Base-by-base conservation (phyloP, 2,888 invertebrate species). In the Danaus chrysippus region DNA sequence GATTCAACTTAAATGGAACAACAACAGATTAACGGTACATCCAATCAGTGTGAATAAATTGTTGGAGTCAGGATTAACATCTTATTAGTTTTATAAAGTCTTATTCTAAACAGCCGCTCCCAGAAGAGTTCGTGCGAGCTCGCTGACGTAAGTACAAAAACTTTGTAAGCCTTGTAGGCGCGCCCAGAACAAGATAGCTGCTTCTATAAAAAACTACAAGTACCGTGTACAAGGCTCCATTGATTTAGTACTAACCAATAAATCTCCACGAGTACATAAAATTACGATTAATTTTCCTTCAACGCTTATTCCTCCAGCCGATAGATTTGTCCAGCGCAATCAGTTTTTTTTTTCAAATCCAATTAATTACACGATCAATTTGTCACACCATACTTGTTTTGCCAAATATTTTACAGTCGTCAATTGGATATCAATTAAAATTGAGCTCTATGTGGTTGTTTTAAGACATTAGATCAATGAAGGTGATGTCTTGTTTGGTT, bases 331-430 rank as follows among this genome's bases (percentile, higher is more conserved):
- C 61, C 42, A 59, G 42, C 74, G 71, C 68, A 72, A 75, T 73
- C 70, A 70, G 65, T 60, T 66, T 68, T 66, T 68, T 67, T 70
- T 72, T 71, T 76, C 70, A 73, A 74, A 76, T 76, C 71, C 70
- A 71, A 70, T 69, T 76, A 76, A 78, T 77, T 76, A 76, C 70
- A 68, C 68, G 69, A 67, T 59, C 68, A 67, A 73, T 75, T 71
- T 71, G 73, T 68, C 69, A 75, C 71, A 68, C 71, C 66, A 67
- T 70, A 69, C 67, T 60, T 62, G 61, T 53, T 55, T 43, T 6
- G 58, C 56, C 59, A 67, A 54, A n/a, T n/a, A 42, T 42, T 46
- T 42, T 34, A 43, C 57, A 57, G 15, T 10, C 52, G 23, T 41
- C 1, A 42, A 15, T 34, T 46, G 13, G 13, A 3, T 10, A 42